Base-by-base conservation (phyloP, 2,113 vertebrate genomes). In the Periophthalmodon schlosseri region DNA sequence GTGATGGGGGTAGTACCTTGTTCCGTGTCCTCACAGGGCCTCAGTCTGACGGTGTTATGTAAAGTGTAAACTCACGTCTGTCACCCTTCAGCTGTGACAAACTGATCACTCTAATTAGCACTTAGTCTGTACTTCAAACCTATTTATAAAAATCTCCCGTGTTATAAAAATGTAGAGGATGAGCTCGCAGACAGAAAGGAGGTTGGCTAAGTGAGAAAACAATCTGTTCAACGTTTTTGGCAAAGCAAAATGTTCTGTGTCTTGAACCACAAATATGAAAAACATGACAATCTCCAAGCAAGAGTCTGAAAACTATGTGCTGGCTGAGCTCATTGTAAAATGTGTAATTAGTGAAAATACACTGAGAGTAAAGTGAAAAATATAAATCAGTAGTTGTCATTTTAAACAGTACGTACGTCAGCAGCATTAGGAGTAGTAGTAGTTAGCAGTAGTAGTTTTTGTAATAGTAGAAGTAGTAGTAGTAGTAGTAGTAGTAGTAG, bases 161-260 rank as follows among this genome's bases (percentile, higher is more conserved):
- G 65, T 70, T 39, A 24, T n/a, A n/a, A 23, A 80, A 50, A 76
- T 68, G 81, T 44, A 68, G 44, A 82, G 56, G 72, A 28, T 50
- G 67, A 75, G 23, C 36, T 63, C 18, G 65, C 33, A 79, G 61
- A 70, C 28, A 65, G 66, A 65, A 18, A 9, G 36, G 5, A 15
- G 57, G 61, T 7, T 20, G 23, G 50, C 39, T 58, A 16, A 34
- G 75, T 1, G 39, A 71, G 68, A 60, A 34, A 33, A 63, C 4
- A 63, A 23, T 20, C n/a, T 65, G 33, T 46, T 58, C 65, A 73
- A 34, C 49, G 69, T n/a, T 46, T 16, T 39, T 73, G 66, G 69
- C 75, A 68, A 61, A 73, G 56, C 12, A 57, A 57, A 64, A 67
- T 23, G 46, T 52, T 21, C 28, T 56, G 34, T 36, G 64, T 74